phyloP scores from a whole-genome alignment of 2,797 vertebrate genomes.

The Scleropages formosus region DNA sequence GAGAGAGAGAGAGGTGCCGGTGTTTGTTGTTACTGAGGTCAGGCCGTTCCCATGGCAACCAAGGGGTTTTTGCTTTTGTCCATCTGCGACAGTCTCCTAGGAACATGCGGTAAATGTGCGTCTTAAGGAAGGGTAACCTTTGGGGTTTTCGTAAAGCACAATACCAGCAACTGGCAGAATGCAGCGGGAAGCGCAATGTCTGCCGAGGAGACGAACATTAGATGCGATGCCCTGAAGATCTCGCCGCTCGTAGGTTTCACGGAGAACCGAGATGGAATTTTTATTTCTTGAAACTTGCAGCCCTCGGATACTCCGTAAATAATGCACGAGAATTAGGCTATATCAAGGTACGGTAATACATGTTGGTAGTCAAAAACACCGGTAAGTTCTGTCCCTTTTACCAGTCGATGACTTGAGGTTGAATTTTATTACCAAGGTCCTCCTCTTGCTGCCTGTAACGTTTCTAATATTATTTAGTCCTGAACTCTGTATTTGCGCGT shows the following conservation, averaged over 20 bases:
- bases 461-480: background rate
- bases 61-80: background rate
- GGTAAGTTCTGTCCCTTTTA: background rate
- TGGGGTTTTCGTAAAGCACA: constrained; percentile 18
- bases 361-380: constrained; percentile 1
- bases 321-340: constrained; percentile 7
- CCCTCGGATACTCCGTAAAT: constrained; percentile 14
- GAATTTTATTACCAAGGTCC: constrained; percentile 2
- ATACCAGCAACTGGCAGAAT: constrained; percentile 18
- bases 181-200: constrained; percentile 4
- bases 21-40: background rate
- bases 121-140: background rate
- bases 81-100: background rate
- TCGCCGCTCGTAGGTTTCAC: background rate
- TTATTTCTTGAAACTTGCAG: constrained; percentile 5
- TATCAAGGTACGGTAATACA: background rate
- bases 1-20: too few relatives aligned
- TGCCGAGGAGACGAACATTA: background rate
- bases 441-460: constrained; percentile 9
- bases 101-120: constrained; percentile 5
- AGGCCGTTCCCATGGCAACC: background rate
- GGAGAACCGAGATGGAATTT: background rate
- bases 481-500: background rate
- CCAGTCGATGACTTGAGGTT: background rate
- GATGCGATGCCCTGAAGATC: background rate